A percentile compares a stretch with the other conserved stretches of the same genome.
phyloP scores from a whole-genome alignment of 2,113 vertebrate species.

The Dromaius novaehollandiae region DNA sequence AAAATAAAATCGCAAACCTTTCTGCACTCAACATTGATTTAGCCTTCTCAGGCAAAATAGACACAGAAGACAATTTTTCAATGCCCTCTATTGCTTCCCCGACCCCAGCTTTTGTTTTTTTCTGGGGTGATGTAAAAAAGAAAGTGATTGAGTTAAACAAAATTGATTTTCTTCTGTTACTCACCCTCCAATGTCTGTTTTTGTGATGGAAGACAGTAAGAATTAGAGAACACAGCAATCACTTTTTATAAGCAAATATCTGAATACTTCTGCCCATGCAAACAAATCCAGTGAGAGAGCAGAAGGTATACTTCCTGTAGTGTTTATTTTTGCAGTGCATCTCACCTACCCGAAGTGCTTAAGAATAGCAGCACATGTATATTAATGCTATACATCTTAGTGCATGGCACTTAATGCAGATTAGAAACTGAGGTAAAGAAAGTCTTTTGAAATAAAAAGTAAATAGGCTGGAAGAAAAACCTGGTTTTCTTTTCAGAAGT shows the following conservation, averaged over 20 bases:
- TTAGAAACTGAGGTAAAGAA: not conserved
- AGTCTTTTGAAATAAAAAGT: not conserved
- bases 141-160: not conserved
- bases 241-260: not conserved
- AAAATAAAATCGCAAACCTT: not conserved
- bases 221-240: not conserved
- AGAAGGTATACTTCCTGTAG: not conserved
- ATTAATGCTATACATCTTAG: not conserved
- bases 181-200: not conserved
- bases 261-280: not conserved
- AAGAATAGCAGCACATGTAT: rapidly evolving
- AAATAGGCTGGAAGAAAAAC: not conserved
- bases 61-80: slow-evolving; percentile 8
- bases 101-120: not conserved
- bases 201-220: not conserved
- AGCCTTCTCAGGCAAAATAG: not conserved
- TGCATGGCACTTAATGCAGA: not conserved
- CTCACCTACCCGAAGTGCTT: not conserved
- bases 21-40: not conserved
- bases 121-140: not conserved
- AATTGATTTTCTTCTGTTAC: not conserved
- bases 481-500: not conserved
- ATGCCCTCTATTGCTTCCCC: slow-evolving; percentile 41
- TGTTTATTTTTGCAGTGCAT: not conserved
- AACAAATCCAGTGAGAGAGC: not conserved